Base-by-base conservation (phyloP, 2,888 invertebrate genomes). In the Cryptophagus acutangulus region DNA sequence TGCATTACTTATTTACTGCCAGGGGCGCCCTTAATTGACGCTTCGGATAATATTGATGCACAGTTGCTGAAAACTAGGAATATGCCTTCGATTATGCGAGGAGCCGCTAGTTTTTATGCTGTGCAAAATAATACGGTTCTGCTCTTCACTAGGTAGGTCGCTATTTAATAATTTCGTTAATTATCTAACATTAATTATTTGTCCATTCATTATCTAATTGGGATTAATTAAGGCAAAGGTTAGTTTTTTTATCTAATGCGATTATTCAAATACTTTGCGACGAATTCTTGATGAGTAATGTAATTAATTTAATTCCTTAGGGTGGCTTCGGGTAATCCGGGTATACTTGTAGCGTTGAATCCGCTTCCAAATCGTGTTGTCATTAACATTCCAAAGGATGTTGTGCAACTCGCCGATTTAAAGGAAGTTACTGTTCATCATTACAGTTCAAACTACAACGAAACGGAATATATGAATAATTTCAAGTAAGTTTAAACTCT, bases 1-100 rank as follows among this genome's bases (percentile, higher is more conserved):
- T 76, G 85, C 59, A 76, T 93, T 58, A 75, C 83, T 33, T 71
- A 89, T 62, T 69, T 92, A 40, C 69, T 95, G 48, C 88, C 88
- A 0, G 93, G 92, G 30, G 79, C 85, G 3, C 83, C 89, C 0
- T 45, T 70, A 26, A 47, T 70, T 10, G 44, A 52, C 14, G 41
- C 40, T 12, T 55, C 56, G 37, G 45, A 55, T 13, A 50, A 44
- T 2, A 43, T 66, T 14, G 50, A 74, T 52, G 56, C 63, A 26
- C 65, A 64, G 9, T 58, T 78, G 14, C 52, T 71, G 2, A 66
- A 70, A 43, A 63, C 70, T 4, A 65, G 78, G 17, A 51, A 59
- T 15, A 75, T 79, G 42, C 74, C 76, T 6, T 79, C 82, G 16
- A 74, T 84, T 42, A 77, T 80, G 71, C 78, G 82, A 66, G 87